Evolutionary conservation across 2,797 vertebrate genomes (phyloP).

Genomic region (Eulemur mongoz): DNA sequence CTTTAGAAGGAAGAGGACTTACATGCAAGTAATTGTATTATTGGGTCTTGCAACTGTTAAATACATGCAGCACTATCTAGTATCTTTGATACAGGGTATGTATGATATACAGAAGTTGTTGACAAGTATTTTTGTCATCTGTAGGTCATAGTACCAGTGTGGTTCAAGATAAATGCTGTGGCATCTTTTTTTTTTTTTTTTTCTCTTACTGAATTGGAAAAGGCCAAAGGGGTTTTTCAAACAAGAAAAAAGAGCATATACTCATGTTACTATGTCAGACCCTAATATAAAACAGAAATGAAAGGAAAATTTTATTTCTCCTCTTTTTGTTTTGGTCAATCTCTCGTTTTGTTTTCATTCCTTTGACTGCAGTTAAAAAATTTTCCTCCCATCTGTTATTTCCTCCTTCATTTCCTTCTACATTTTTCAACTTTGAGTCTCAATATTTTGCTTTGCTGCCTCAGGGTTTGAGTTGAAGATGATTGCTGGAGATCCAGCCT

Average conservation of each 20-base stretch:
- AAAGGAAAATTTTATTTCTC: not conserved
- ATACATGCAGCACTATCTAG: not conserved
- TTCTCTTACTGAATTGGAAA: not conserved
- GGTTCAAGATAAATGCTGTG: not conserved
- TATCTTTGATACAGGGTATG: not conserved
- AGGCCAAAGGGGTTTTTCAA: not conserved
- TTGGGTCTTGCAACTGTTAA: not conserved
- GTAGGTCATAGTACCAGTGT: not conserved
- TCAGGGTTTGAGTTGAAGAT: not conserved
- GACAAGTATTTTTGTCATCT: not conserved
- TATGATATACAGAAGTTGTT: not conserved
- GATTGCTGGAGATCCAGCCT: not conserved
- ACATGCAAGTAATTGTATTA: not conserved
- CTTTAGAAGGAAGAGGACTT: not conserved
- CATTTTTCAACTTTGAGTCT: not conserved
- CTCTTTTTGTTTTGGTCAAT: not conserved
- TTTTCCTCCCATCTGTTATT: constrained; percentile 23
- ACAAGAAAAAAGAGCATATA: not conserved
- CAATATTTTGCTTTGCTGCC: constrained; percentile 10
- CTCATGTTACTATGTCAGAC: not conserved
- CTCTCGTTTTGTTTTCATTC: constrained; percentile 14
- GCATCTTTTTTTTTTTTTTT: not conserved
- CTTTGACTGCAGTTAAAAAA: not conserved
- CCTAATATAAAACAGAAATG: constrained; percentile 43
- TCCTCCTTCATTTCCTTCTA: constrained; percentile 42